Evolutionary conservation across 2,888 invertebrate genomes (phyloP).

Genomic region (Eubasilissa splendida): DNA sequence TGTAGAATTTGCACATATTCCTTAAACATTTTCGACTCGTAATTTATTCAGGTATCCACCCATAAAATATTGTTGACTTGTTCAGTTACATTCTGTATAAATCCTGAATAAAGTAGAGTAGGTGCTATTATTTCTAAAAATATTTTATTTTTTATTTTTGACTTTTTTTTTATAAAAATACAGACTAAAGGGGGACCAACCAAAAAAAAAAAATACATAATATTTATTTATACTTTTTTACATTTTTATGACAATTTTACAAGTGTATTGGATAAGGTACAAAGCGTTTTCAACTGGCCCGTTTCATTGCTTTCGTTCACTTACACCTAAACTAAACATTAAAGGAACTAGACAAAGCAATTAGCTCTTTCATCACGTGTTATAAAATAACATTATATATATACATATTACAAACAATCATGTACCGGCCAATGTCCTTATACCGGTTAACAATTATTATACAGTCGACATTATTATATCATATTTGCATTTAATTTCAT

Average conservation of each 20-base stretch:
- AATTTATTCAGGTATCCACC: too few relatives aligned
- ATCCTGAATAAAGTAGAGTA: too few relatives aligned
- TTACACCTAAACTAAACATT: constrained; percentile 40
- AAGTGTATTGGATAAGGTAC: neutral
- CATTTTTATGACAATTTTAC: too few relatives aligned
- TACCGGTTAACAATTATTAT: neutral
- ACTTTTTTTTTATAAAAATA: neutral
- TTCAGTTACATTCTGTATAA: too few relatives aligned
- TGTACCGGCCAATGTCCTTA: constrained; percentile 56
- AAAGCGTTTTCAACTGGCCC: constrained; percentile 48
- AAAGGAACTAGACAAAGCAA: constrained; percentile 56
- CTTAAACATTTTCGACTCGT: too few relatives aligned
- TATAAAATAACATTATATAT: constrained; percentile 38
- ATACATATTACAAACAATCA: constrained; percentile 43
- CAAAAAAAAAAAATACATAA: neutral
- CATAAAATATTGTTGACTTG: too few relatives aligned
- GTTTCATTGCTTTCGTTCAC: constrained; percentile 14
- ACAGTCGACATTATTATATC: neutral
- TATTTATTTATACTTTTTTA: too few relatives aligned
- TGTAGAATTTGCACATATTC: too few relatives aligned
- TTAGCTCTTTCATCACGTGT: constrained; percentile 55
- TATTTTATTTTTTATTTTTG: too few relatives aligned
- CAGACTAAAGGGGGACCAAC: neutral
- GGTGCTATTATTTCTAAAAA: too few relatives aligned
- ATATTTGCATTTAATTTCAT: too few relatives aligned